Conservation (phyloP, 2,113 vertebrate genomes). For the Tiliqua scincoides region DNA sequence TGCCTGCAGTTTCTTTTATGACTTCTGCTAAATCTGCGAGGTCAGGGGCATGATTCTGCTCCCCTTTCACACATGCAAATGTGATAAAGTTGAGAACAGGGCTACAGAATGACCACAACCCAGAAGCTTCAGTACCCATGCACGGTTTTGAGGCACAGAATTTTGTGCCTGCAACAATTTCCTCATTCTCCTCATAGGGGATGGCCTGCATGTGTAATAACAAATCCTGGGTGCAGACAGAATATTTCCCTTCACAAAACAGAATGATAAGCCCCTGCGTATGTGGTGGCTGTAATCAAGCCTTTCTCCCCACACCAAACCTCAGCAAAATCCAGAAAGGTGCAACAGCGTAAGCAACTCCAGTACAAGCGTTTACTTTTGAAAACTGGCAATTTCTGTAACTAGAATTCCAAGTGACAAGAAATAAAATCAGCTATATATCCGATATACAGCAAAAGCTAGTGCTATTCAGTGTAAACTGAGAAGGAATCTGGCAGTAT, state of each 20-base stretch:
- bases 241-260: conserved; percentile 14
- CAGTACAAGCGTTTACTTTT: conserved; percentile 76
- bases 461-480: conserved; percentile 25
- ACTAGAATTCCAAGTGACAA: conserved; percentile 28
- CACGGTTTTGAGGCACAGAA: background rate
- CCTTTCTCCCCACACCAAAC: conserved; percentile 54
- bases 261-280: background rate
- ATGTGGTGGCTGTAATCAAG: background rate
- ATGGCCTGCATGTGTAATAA: background rate
- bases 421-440: conserved; percentile 37
- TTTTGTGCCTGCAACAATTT: background rate
- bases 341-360: conserved; percentile 71
- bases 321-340: conserved; percentile 76
- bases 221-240: background rate
- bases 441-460: conserved; percentile 24
- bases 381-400: conserved; percentile 47
- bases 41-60: background rate
- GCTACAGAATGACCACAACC: background rate
- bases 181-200: background rate
- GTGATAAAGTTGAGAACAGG: background rate
- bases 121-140: background rate
- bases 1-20: no score
- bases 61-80: background rate
- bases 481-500: conserved; percentile 39
- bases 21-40: background rate